Base-by-base conservation (phyloP, 2,797 vertebrate species). In the Steatocranus sp. region DNA sequence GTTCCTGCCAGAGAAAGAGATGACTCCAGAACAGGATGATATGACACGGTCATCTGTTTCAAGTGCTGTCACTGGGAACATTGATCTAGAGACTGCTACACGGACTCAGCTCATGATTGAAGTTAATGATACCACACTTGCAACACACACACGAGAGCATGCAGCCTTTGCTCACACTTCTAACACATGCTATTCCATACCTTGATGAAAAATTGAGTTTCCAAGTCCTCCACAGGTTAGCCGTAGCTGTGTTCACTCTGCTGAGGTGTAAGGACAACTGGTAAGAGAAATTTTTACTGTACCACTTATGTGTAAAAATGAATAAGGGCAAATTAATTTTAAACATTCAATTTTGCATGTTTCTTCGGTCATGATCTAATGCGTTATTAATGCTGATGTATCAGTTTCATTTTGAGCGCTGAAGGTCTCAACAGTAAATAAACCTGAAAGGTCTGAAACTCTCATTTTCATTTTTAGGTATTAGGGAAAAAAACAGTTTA, bases 41-140 rank as follows among this genome's bases (percentile, higher is more conserved):
- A 63, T 63, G 58, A 63, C 32, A 36, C 2, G 11, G n/a, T 14
- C 34, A 38, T 63, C 34, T 63, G n/a, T 63, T 38, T 63, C 32
- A 14, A 38, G 32, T 38, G 32, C 32, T 63, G 2, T 63, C 18
- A 63, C 4, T 20, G n/a, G 34, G n/a, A 12, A 23, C 0, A 23
- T 8, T 63, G n/a, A 14, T 20, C 58, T 63, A 63, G 32, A 14
- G 58, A 20, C 32, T 38, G 58, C 3, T 63, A 63, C 58, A 14
- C 1, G 0, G 58, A 63, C n/a, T 38, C 32, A 36, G 2, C 32
- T 36, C 32, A 63, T 63, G 4, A 0, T 20, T 2, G 0, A 63
- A 63, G 58, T 8, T 63, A n/a, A 36, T 8, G 11, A 34, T 63
- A 36, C 32, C 11, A 20, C 4, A 36, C 58, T 34, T 63, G 0